Evolutionary conservation across 2,888 invertebrate species (phyloP), one percentile per base, ranked within the genome.

Genomic region (Hydropsyche betteni): DNA sequence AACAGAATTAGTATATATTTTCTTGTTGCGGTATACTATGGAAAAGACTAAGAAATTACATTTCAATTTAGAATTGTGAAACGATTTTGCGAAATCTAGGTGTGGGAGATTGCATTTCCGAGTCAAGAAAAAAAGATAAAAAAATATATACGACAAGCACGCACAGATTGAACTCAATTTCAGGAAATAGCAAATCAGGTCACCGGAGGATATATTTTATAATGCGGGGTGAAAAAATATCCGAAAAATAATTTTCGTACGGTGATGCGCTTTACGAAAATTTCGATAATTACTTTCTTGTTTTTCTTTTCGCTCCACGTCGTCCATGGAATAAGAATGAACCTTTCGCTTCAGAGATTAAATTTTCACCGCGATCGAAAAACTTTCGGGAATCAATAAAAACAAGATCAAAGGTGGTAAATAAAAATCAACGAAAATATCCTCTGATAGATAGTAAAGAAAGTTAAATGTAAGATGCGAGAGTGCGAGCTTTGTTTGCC

Each of bases 31-130:
- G 36, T 64, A 34, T 36, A 64, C 36, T 36, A 61, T 36, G n/a
- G n/a, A 64, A 33, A 64, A 5, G 36, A 24, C 24, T 5, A 8
- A 58, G 24, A 16, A 16, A 58, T 58, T 24, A 58, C 58, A 24
- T 58, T 58, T 33, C 36, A 68, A 38, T 68, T 68, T 68, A 38
- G 68, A 68, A 69, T 69, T 24, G 44, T 44, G 24, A 44, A 51
- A 51, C 33, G 69, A 50, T 69, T 69, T 69, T 50, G 16, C 50
- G 14, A 14, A 50, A 0, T n/a, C 5, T 38, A 69, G 69, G 69
- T 69, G 69, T 7, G 38, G 51, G 8, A 69, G 33, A 69, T 69
- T 69, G 69, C 69, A 69, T 51, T 64, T 64, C 36, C 64, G 33
- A 44, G 34, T 64, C 16, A 10, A 10, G 64, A 36, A 64, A 2